Conservation (phyloP, 1,140 invertebrate species). For the Diorhabda sublineata region DNA sequence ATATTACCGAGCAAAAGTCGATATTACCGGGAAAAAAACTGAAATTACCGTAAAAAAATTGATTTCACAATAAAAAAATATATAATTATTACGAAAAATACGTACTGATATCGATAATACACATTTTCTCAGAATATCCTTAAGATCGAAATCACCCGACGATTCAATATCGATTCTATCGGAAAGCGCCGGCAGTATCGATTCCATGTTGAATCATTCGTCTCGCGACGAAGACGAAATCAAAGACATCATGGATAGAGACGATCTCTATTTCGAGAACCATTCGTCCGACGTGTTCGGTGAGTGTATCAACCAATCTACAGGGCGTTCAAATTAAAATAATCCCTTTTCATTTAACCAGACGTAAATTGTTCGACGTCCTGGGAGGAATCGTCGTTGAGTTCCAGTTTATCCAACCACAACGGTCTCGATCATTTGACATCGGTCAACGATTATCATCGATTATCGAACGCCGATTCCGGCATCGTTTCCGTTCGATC, state of each 20-base stretch:
- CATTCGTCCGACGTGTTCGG: conserved; percentile 42
- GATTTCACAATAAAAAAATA: no score
- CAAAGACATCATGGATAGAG: conserved; percentile 57
- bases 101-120: conserved; percentile 14
- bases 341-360: conserved; percentile 5
- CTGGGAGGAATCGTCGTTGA: conserved; percentile 40
- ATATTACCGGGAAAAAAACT: no score
- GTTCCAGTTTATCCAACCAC: conserved; percentile 38
- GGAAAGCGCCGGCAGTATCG: conserved; percentile 73
- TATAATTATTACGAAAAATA: no score
- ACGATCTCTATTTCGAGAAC: conserved; percentile 41
- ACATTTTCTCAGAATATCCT: conserved; percentile 50
- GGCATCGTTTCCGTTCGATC: conserved; percentile 66
- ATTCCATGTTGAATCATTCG: conserved; percentile 79
- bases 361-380: conserved; percentile 35
- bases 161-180: conserved; percentile 66
- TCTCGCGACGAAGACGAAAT: conserved; percentile 69
- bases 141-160: conserved; percentile 61
- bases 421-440: conserved; percentile 34
- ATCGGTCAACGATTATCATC: conserved; percentile 39
- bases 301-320: conserved; percentile 6
- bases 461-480: conserved; percentile 53
- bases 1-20: no score
- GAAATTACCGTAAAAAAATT: no score
- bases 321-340: no score